These are phyloP conservation scores for Dendrolimus kikuchii DNA, from an alignment of 1,140 invertebrate genomes.

Conservation along the genomic window DNA sequence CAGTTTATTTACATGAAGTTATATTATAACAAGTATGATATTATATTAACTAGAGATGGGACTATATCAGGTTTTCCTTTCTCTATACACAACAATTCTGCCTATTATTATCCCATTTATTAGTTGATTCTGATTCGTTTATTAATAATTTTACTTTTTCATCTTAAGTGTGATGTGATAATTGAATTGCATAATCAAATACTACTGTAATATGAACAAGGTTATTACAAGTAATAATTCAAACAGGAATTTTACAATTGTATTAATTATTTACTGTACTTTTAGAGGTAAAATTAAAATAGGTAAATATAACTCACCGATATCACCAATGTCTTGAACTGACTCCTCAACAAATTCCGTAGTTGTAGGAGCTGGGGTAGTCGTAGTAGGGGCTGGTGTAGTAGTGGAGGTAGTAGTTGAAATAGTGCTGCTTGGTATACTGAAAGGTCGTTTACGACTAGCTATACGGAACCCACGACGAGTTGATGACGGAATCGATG, in stretches of 20 bases:
- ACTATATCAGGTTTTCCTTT: too few relatives aligned
- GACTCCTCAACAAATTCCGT: slow-evolving; percentile 34
- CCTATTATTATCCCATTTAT: too few relatives aligned
- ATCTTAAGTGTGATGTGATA: background rate
- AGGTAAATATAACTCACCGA: slow-evolving; percentile 23
- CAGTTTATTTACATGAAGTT: background rate
- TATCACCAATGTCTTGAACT: slow-evolving; percentile 51
- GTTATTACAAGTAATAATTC: too few relatives aligned
- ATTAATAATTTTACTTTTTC: background rate
- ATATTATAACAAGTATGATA: too few relatives aligned
- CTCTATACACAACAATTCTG: too few relatives aligned
- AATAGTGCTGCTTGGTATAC: slow-evolving; percentile 18
- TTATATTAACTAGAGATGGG: too few relatives aligned
- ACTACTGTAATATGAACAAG: too few relatives aligned
- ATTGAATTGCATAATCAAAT: too few relatives aligned
- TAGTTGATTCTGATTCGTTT: background rate
- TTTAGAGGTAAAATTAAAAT: background rate
- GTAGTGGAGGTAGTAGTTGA: slow-evolving; percentile 30
- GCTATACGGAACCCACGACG: slow-evolving; percentile 43
- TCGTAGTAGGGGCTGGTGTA: slow-evolving; percentile 19
- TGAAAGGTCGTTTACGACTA: slow-evolving; percentile 32
- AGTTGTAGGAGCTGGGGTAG: slow-evolving; percentile 14
- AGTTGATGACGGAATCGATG: slow-evolving; percentile 12
- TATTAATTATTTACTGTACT: too few relatives aligned
- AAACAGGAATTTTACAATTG: too few relatives aligned